Conservation (phyloP, 2,888 invertebrate species). For the Drosophila falleni region DNA sequence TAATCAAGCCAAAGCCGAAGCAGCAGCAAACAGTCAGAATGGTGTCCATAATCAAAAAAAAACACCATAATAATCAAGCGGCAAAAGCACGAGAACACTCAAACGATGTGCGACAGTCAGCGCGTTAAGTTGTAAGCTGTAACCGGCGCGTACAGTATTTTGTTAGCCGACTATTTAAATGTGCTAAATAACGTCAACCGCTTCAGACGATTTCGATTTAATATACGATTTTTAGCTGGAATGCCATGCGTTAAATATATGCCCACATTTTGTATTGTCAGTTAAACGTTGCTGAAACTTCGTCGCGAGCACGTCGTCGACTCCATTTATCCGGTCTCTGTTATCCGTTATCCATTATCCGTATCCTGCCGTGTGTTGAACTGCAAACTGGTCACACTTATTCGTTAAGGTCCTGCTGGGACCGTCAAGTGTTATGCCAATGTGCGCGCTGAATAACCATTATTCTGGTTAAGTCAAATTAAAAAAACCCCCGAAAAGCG, state of each 20-base stretch:
- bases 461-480: slow-evolving; percentile 6
- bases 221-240: slow-evolving; percentile 20
- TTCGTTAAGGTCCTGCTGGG: slow-evolving; percentile 31
- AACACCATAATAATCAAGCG: slow-evolving; percentile 69
- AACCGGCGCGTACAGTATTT: slow-evolving; percentile 54
- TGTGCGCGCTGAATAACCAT: slow-evolving; percentile 23
- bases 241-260: slow-evolving; percentile 57
- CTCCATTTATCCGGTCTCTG: neutral
- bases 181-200: slow-evolving; percentile 52
- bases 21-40: slow-evolving; percentile 63
- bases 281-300: slow-evolving; percentile 64
- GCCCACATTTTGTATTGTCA: slow-evolving; percentile 51
- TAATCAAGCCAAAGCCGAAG: slow-evolving; percentile 60
- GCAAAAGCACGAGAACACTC: slow-evolving; percentile 69
- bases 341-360: neutral
- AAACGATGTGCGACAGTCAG: slow-evolving; percentile 72
- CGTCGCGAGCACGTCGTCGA: slow-evolving; percentile 46
- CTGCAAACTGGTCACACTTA: slow-evolving; percentile 14
- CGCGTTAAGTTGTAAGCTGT: slow-evolving; percentile 69
- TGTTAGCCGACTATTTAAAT: slow-evolving; percentile 26
- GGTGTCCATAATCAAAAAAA: slow-evolving; percentile 59
- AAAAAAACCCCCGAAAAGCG: slow-evolving; percentile 17
- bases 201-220: slow-evolving; percentile 16
- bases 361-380: neutral
- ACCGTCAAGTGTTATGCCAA: slow-evolving; percentile 11